These are phyloP conservation scores for Drosophila diplacantha DNA, from an alignment of 2,888 invertebrate genomes.

Conservation along the genomic window DNA sequence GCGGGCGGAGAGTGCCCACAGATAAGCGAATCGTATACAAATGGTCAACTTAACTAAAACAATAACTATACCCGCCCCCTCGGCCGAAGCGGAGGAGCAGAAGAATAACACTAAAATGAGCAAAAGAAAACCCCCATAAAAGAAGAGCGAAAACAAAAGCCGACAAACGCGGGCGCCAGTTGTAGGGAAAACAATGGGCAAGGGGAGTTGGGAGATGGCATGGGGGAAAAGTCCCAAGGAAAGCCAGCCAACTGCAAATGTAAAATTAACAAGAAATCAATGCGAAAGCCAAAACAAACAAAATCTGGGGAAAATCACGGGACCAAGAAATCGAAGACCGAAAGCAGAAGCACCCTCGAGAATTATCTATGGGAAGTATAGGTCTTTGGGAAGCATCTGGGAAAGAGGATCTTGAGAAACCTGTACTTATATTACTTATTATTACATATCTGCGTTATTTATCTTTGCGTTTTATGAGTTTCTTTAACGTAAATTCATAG, in stretches of 20 bases:
- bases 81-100: conserved; percentile 14
- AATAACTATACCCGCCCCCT: conserved; percentile 47
- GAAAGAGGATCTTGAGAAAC: not conserved
- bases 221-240: conserved; percentile 36
- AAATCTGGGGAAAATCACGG: conserved; percentile 25
- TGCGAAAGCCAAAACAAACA: conserved; percentile 48
- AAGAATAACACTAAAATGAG: conserved; percentile 52
- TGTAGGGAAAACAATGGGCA: conserved; percentile 40
- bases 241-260: conserved; percentile 69
- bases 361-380: not conserved
- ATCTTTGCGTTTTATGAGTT: not conserved
- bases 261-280: conserved; percentile 72
- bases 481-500: not conserved
- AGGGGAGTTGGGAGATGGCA: conserved; percentile 11
- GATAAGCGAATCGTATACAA: conserved; percentile 73
- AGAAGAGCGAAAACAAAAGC: conserved; percentile 44
- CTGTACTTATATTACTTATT: too few species aligned
- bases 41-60: conserved; percentile 72
- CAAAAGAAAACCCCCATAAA: conserved; percentile 51
- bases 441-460: too few species aligned
- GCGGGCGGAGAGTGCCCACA: conserved; percentile 31
- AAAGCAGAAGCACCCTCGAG: conserved; percentile 4
- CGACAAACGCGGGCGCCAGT: conserved; percentile 48
- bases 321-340: conserved; percentile 1
- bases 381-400: not conserved